phyloP scores from a whole-genome alignment of 2,113 vertebrate species.

The Mus musculus region DNA sequence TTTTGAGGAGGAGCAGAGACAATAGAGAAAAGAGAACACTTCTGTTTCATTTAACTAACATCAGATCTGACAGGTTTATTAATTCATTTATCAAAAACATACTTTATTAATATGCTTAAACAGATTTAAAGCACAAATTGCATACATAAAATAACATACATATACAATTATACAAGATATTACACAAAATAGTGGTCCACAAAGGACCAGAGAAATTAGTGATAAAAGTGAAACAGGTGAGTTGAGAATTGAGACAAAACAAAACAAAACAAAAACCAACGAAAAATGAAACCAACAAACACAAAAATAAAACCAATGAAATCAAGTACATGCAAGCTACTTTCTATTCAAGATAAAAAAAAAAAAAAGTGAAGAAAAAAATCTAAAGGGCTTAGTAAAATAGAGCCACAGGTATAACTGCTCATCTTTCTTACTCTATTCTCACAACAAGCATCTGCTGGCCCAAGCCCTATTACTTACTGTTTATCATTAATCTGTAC shows the following conservation, averaged over 20 bases:
- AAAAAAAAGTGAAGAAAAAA: not conserved
- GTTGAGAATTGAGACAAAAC: not conserved
- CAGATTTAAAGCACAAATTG: not conserved
- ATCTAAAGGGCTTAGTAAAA: not conserved
- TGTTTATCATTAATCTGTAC: not conserved
- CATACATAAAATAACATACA: not conserved
- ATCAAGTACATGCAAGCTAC: not conserved
- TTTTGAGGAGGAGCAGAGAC: not conserved
- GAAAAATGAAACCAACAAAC: not conserved
- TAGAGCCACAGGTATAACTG: not conserved
- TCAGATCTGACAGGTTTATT: not conserved
- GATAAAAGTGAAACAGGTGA: not conserved
- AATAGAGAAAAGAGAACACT: too few species aligned
- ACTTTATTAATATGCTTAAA: not conserved
- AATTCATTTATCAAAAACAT: not conserved
- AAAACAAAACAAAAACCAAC: not conserved
- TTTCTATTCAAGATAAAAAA: not conserved
- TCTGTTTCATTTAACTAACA: not conserved
- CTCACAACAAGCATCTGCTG: not conserved
- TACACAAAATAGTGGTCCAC: not conserved
- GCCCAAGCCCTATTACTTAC: not conserved
- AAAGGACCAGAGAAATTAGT: not conserved
- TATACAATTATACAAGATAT: not conserved
- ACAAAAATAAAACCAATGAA: not conserved
- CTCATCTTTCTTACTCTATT: not conserved